These are phyloP conservation scores for Maconellicoccus hirsutus DNA, from an alignment of 1,140 invertebrate genomes.

Conservation along the genomic window DNA sequence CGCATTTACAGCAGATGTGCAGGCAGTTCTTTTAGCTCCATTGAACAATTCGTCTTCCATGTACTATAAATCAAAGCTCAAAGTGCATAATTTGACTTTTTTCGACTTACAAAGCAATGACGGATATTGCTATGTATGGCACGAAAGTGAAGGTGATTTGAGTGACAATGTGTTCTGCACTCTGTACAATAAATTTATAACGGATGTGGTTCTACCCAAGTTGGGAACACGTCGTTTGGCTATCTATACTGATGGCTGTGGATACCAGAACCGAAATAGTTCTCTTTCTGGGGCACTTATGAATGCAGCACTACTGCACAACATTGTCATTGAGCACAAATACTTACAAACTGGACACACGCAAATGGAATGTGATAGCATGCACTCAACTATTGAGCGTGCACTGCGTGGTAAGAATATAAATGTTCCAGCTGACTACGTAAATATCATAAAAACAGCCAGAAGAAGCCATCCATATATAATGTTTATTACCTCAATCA, in stretches of 20 bases:
- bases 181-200: no score
- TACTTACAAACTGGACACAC: conserved; percentile 35
- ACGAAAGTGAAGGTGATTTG: no score
- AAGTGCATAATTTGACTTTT: no score
- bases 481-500: neutral
- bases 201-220: no score
- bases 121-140: no score
- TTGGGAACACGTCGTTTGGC: no score
- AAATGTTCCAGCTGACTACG: conserved; percentile 29
- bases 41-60: no score
- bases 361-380: conserved; percentile 34
- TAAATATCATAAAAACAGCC: conserved; percentile 26
- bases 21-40: no score
- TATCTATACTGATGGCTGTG: conserved; percentile 33
- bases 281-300: conserved; percentile 33
- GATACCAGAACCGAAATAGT: conserved; percentile 33
- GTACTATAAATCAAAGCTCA: no score
- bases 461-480: conserved; percentile 19
- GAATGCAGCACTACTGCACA: conserved; percentile 23
- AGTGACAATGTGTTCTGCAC: no score
- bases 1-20: no score
- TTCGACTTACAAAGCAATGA: no score
- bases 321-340: conserved; percentile 32
- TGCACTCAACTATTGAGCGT: conserved; percentile 30
- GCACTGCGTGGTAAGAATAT: conserved; percentile 29